Percentiles rank a stretch among this genome's conserved stretches.
phyloP scores from a whole-genome alignment of 1,140 invertebrate species.

The honey bee (Apis mellifera) region DNA sequence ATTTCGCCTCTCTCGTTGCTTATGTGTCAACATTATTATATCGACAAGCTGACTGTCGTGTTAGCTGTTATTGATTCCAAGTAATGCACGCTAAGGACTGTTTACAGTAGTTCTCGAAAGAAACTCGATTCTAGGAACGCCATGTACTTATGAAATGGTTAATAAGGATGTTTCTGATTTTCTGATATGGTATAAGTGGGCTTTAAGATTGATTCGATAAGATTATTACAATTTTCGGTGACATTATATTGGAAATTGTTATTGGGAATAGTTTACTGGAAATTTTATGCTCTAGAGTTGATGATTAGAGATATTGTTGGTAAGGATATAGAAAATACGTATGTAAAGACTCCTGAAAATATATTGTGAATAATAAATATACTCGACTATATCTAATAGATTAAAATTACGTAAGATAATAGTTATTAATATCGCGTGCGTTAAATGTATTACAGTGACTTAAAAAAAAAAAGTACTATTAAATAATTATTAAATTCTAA shows the following conservation, averaged over 20 bases:
- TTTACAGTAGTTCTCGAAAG: conserved; percentile 8
- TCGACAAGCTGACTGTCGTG: background rate
- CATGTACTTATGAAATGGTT: background rate
- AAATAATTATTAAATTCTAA: too few species aligned
- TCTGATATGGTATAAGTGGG: too few species aligned
- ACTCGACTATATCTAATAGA: background rate
- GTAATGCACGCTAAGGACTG: background rate
- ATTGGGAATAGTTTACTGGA: background rate
- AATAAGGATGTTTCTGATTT: background rate
- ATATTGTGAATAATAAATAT: background rate
- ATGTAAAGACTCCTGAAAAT: background rate
- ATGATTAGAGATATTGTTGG: background rate
- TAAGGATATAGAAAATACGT: background rate
- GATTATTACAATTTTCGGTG: background rate
- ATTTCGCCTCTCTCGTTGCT: background rate
- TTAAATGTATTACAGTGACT: background rate
- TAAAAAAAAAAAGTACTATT: too few species aligned
- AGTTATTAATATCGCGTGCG: background rate
- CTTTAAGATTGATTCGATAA: background rate
- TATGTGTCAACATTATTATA: conserved; percentile 41
- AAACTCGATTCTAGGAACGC: background rate
- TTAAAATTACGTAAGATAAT: background rate
- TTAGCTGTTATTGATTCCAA: conserved; percentile 14
- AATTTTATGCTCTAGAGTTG: background rate
- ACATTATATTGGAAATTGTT: background rate